Evolutionary conservation across 2,113 vertebrate genomes (phyloP), one percentile per base, ranked within the genome.

Genomic region (Triplophysa siluroides): DNA sequence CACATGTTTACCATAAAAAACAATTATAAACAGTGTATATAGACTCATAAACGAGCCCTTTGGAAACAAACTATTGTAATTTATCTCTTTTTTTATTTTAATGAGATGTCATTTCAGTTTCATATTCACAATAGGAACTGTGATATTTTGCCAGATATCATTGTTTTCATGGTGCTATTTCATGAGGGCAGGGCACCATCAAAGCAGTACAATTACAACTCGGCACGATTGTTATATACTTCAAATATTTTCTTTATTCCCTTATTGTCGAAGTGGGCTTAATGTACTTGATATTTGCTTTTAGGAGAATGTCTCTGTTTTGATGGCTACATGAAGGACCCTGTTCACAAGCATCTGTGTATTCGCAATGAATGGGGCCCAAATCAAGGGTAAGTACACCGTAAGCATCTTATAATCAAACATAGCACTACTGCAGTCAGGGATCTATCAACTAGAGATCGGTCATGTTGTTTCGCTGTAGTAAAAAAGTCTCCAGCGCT

Each of bases 331-430:
- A 98, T 98, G 96, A 97, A 95, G 88, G 98, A 99, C 82, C 97
- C 98, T 0, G 96, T 99, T 19, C 98, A 99, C 83, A 98, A 98
- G 85, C 96, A 99, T 64, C 96, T 99, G 76, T 99, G 98, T 90
- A 99, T 98, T 89, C 94, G 98, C 70, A 99, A 98, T 0, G 97
- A 98, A 85, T 99, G 98, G 98, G 98, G 97, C 18, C 95, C 94
- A 0, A 99, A 99, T 91, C 98, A 99, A 82, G 98, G 98, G 98
- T 99, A 91, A 93, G 96, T 94, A 10, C 50, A 58, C 24, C 12
- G 10, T 65, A 29, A 13, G 7, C 4, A 54, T 70, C 23, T 69
- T 18, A 23, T 50, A 7, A 9, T 10, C 8, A 58, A 7, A 21
- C 54, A 33, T 13, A 18, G 68, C 24, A 9, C 8, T 29, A 29